These are phyloP conservation scores for Bucorvus abyssinicus DNA, from an alignment of 2,797 vertebrate species.

Conservation along the genomic window DNA sequence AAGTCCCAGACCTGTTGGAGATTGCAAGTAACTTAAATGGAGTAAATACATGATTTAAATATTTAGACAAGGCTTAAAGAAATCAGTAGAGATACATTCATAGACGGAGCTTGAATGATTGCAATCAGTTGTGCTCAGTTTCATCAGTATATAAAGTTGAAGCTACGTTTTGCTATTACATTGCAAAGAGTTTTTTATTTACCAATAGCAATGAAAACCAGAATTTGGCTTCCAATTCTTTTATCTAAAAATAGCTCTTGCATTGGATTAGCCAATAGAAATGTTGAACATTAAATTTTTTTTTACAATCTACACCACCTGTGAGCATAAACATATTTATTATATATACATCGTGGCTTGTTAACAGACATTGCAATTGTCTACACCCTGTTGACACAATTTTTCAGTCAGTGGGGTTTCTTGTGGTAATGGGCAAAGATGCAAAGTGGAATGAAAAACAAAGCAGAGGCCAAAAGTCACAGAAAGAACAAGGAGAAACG, in stretches of 20 bases:
- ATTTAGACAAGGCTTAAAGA: not conserved
- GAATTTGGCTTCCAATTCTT: not conserved
- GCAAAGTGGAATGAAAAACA: not conserved
- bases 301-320: not conserved
- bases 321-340: constrained; percentile 1
- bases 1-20: not conserved
- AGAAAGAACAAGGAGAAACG: not conserved
- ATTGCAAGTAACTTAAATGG: not conserved
- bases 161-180: not conserved
- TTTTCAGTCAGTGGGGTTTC: constrained; percentile 52
- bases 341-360: not conserved
- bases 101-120: not conserved
- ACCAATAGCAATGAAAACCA: not conserved
- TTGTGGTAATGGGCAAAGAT: constrained; percentile 40
- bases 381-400: constrained; percentile 24
- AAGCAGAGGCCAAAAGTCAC: constrained; percentile 13
- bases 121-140: not conserved
- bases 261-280: not conserved
- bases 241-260: not conserved
- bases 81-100: not conserved
- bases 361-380: not conserved
- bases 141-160: not conserved
- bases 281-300: not conserved
- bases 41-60: not conserved
- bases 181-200: not conserved